Base-by-base conservation (phyloP, 2,797 vertebrate species). In the Buphagus erythrorhynchus region DNA sequence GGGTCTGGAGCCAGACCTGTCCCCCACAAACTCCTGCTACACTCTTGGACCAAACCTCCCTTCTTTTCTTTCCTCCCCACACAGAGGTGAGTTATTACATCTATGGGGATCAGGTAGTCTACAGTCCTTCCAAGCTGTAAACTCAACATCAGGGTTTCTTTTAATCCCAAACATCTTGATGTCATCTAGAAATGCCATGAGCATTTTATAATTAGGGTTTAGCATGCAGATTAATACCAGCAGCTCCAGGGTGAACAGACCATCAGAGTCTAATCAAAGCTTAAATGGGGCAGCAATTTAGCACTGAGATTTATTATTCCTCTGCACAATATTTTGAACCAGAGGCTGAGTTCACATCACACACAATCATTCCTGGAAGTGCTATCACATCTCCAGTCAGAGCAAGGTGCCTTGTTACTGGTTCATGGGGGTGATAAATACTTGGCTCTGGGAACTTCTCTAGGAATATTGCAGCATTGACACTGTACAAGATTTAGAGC, bases 91-190 rank as follows among this genome's bases (percentile, higher is more conserved):
- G 2, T 86, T 91, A 88, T 57, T 72, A 62, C 67, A 75, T 91
- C 82, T 95, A 76, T 86, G 84, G 67, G 86, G 89, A 88, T 72
- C 86, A 49, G 55, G 90, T 93, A 80, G 91, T 91, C 94, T 95
- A 91, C 75, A 95, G 97, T 93, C 93, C 94, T 97, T 97, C 96
- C 95, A 94, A 83, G 92, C 91, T 96, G 89, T 97, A 95, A 97
- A 97, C 88, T 86, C 75, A 95, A 48, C 83, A 79, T 93, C 97
- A 89, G 76, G 87, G 90, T 98, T 96, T 95, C 88, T 93, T 97
- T 93, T 98, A 98, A 98, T 98, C 97, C 97, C 92, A 84, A 97
- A 97, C 98, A 98, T 97, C 98, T 98, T 98, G 96, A 97, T 97
- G 90, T 97, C 94, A 97, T 98, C 97, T 98, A 92, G 94, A 97